Percentiles rank a stretch among this genome's conserved stretches.
Evolutionary conservation across 2,797 vertebrate species (phyloP).

Genomic region (Peromyscus nudipes): DNA sequence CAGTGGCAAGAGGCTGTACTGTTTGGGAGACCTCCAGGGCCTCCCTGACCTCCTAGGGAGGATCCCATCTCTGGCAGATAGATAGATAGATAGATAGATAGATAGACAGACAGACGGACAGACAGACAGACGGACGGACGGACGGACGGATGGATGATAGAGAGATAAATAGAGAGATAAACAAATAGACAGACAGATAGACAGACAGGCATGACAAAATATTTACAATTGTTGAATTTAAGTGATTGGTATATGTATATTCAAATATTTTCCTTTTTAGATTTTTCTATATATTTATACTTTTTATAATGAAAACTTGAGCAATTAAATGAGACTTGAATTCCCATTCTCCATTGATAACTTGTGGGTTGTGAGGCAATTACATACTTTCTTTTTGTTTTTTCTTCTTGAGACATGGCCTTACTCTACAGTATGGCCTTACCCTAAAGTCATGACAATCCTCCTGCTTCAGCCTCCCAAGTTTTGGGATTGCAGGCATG

Average conservation of each 20-base stretch:
- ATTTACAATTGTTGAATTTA: conserved; percentile 7
- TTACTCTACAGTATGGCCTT: not conserved
- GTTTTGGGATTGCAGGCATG: not conserved
- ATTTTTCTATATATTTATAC: conserved; percentile 12
- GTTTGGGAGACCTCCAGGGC: not conserved
- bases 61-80: not conserved
- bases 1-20: not conserved
- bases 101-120: too few species aligned
- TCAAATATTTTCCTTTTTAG: conserved; percentile 24
- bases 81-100: too few species aligned
- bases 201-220: not conserved
- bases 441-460: not conserved
- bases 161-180: too few species aligned
- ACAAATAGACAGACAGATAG: not conserved
- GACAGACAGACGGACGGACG: too few species aligned
- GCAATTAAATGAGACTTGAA: conserved; percentile 1
- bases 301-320: conserved; percentile 37
- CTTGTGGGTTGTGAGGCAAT: not conserved
- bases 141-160: too few species aligned
- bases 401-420: not conserved
- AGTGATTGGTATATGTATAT: not conserved
- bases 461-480: not conserved
- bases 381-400: not conserved
- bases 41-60: too few species aligned
- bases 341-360: not conserved